Conservation (phyloP, 2,888 invertebrate genomes). For the Plutella xylostella region DNA sequence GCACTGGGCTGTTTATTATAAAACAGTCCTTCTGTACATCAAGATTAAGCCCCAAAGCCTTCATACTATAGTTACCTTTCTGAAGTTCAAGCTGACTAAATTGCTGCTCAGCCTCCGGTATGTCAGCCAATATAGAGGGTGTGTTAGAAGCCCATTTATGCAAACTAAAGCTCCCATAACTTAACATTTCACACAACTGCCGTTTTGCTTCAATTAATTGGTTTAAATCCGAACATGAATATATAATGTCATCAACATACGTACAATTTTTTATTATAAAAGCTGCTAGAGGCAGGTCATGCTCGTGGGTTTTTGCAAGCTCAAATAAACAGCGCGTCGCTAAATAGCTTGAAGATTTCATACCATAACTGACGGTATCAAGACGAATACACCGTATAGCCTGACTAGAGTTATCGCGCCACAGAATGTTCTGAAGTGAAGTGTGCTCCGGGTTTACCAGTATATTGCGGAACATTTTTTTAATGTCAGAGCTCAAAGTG, state of each 20-base stretch:
- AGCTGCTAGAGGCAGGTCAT: conserved; percentile 6
- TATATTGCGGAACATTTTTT: conserved; percentile 18
- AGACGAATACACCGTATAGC: neutral
- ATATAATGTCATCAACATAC: conserved; percentile 12
- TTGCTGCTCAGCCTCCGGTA: conserved; percentile 6
- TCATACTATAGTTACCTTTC: conserved; percentile 8
- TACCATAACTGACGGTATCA: conserved; percentile 1
- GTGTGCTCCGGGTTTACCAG: conserved; percentile 5
- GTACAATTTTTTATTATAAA: conserved; percentile 9
- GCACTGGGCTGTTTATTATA: conserved; percentile 5
- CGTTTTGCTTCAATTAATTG: neutral
- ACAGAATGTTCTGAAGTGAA: conserved; percentile 3
- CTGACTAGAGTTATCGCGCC: neutral
- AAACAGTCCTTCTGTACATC: neutral
- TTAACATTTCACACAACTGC: neutral
- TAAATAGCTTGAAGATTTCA: neutral
- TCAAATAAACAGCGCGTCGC: neutral
- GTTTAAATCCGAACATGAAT: neutral
- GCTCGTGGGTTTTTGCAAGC: neutral
- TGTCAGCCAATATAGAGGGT: neutral
- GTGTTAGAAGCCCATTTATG: neutral
- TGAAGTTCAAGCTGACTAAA: conserved; percentile 13
- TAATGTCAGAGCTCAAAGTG: conserved; percentile 16
- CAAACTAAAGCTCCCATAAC: neutral
- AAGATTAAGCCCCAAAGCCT: neutral